phyloP scores from a whole-genome alignment of 2,888 invertebrate genomes.

The Conops quadrifasciatus region DNA sequence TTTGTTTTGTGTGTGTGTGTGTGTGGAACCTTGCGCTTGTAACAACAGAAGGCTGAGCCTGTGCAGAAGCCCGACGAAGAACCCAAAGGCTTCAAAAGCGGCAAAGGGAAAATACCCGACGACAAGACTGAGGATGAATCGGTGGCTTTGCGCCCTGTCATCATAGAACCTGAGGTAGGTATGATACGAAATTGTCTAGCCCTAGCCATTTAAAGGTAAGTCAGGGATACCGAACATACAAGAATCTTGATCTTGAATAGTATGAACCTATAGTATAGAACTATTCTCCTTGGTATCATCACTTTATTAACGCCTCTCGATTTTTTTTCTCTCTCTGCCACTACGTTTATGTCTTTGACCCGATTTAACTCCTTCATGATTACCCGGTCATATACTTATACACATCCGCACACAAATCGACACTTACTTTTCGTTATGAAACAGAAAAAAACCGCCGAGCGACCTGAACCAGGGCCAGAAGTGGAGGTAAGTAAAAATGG shows the following conservation, averaged over 20 bases:
- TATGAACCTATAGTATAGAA: too few species aligned
- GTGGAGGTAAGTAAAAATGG: constrained; percentile 40
- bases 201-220: too few species aligned
- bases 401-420: constrained; percentile 12
- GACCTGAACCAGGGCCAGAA: constrained; percentile 27
- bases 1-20: not conserved
- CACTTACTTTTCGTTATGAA: constrained; percentile 5
- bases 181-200: too few species aligned
- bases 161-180: constrained; percentile 63
- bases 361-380: not conserved
- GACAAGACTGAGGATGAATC: constrained; percentile 54
- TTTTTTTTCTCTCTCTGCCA: constrained; percentile 3
- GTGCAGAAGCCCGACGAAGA: constrained; percentile 48
- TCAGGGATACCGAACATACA: too few species aligned
- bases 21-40: not conserved
- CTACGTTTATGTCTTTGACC: too few species aligned
- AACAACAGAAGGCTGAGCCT: constrained; percentile 55
- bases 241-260: too few species aligned
- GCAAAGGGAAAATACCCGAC: constrained; percentile 61
- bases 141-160: constrained; percentile 60
- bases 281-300: not conserved
- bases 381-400: constrained; percentile 1
- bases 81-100: constrained; percentile 55
- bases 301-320: not conserved
- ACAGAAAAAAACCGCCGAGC: constrained; percentile 38